Evolutionary conservation across 1,140 invertebrate genomes (phyloP).

Genomic region (Frieseomelitta varia): DNA sequence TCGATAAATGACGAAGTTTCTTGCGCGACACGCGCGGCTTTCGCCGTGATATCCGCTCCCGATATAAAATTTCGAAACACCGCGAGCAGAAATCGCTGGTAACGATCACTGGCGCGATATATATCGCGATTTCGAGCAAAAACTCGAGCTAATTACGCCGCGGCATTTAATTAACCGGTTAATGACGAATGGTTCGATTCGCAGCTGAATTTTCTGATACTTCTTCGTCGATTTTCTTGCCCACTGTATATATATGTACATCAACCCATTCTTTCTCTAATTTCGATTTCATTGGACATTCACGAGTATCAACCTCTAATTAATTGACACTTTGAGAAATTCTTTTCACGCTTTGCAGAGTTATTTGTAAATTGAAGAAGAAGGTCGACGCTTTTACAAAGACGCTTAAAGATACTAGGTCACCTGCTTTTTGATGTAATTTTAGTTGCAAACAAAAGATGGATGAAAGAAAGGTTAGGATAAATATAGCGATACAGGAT

Average conservation of each 20-base stretch:
- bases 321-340: background rate
- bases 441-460: no score
- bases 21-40: background rate
- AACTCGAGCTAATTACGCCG: conserved; percentile 1
- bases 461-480: background rate
- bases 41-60: background rate
- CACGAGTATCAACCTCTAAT: background rate
- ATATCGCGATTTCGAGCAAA: background rate
- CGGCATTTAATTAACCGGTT: conserved; percentile 17
- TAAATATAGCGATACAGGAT: no score
- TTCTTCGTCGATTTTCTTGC: background rate
- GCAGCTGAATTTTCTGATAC: background rate
- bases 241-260: background rate
- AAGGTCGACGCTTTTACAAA: no score
- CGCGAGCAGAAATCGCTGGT: background rate
- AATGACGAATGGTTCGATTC: background rate
- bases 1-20: conserved; percentile 40
- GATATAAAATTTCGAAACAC: background rate
- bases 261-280: background rate
- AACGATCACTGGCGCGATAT: background rate
- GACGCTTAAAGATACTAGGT: no score
- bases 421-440: no score
- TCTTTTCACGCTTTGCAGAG: background rate
- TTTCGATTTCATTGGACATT: background rate
- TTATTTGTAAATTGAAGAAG: background rate